Conservation (phyloP, 2,888 invertebrate species). For the Hypercompe scribonia region DNA sequence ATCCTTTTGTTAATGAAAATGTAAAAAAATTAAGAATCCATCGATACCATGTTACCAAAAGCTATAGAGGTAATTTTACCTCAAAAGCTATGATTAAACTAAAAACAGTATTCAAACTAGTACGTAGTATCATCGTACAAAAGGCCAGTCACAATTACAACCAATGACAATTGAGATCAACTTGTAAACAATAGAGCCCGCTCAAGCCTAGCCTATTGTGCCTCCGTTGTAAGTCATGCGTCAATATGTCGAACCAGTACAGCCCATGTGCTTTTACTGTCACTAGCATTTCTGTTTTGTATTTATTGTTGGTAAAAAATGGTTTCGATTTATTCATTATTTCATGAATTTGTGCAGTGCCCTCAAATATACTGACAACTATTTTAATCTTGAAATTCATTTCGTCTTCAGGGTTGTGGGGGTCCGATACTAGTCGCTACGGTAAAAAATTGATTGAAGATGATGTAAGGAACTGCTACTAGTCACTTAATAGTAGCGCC, state of each 20-base stretch:
- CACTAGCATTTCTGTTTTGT: constrained; percentile 41
- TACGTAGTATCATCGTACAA: not conserved
- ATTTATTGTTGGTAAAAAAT: constrained; percentile 40
- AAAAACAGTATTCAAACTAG: not conserved
- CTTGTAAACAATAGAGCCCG: constrained; percentile 28
- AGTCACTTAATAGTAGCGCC: too few species aligned
- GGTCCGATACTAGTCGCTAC: too few species aligned
- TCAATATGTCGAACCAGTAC: constrained; percentile 47
- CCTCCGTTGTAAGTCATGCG: constrained; percentile 42
- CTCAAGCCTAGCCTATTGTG: constrained; percentile 33
- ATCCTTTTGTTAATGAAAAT: too few species aligned
- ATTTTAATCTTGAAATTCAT: too few species aligned
- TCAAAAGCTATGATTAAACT: not conserved
- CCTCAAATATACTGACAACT: too few species aligned
- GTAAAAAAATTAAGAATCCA: not conserved
- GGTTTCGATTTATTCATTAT: constrained; percentile 37
- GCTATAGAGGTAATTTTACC: not conserved
- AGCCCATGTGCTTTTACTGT: constrained; percentile 48
- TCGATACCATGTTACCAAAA: too few species aligned
- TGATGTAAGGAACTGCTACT: too few species aligned
- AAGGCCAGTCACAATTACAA: constrained; percentile 22
- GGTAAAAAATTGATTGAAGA: too few species aligned
- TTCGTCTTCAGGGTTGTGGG: too few species aligned
- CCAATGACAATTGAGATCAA: constrained; percentile 24
- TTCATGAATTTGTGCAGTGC: constrained; percentile 22